Base-by-base conservation (phyloP, 1,140 invertebrate species). In the Rhysida immarginata region DNA sequence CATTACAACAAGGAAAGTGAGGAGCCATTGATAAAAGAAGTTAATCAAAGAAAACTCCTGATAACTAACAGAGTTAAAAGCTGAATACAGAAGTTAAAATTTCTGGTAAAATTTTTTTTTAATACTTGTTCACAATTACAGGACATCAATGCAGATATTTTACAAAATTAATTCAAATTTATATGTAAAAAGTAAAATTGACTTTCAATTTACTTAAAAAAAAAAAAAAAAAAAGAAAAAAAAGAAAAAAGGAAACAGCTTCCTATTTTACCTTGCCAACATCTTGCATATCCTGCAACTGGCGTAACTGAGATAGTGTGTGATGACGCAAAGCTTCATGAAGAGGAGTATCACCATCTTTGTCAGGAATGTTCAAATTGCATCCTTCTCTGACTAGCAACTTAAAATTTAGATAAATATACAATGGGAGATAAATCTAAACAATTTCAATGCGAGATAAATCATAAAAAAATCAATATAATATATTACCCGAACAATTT, bases 321-420 rank as follows among this genome's bases (percentile, higher is more conserved):
- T 97, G 92, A 73, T 96, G 91, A 18, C 93, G 78, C 23, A 96
- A 74, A 23, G 93, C 93, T 68, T 96, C 93, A 67, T 97, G 93
- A 41, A 96, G 72, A 0, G 92, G 90, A 3, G 92, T 96, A 69
- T 96, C 92, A 18, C 91, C 90, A 66, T 97, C 92, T 73, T 96
- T 94, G 69, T 96, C 93, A 20, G 88, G 85, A 43, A 96, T 85
- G 66, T 96, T 96, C 35, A 96, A 74, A 71, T 94, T 92, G 24
- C 90, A 89, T 8, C 87, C 87, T 69, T 95, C 88, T 27, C 88
- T 77, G 2, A 96, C 91, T 61, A 97, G 74, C 50, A 96, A 74
- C 78, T 87, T 66, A n/a, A 64, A 64, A 60, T 54, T 58, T 5
- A 5, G 46, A 45, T 11, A 11, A n/a, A 8, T 8, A 49, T 45